Evolutionary conservation across 2,888 invertebrate species (phyloP).

Genomic region (Aethes cnicana): DNA sequence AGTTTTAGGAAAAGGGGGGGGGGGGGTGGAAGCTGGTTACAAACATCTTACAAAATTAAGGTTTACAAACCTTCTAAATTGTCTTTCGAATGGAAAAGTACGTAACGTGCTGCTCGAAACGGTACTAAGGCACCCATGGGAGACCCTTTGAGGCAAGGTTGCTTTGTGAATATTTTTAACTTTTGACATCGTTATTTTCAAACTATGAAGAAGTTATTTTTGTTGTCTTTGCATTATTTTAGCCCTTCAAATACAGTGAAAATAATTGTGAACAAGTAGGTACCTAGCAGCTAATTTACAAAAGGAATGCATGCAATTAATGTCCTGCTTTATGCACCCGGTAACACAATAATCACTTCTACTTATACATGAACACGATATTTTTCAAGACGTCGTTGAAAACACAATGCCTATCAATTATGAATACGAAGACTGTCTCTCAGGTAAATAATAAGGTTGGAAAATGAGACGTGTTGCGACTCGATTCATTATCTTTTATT

Average conservation of each 20-base stretch:
- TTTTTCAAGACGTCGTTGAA: not conserved
- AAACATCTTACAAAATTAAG: slow-evolving; percentile 20
- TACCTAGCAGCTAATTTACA: too few relatives aligned
- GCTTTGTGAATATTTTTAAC: slow-evolving; percentile 11
- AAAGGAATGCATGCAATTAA: too few relatives aligned
- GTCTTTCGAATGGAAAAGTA: slow-evolving; percentile 14
- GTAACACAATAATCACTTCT: too few relatives aligned
- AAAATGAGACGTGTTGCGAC: slow-evolving; percentile 21
- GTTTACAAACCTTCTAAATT: slow-evolving; percentile 22
- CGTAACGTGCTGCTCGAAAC: not conserved
- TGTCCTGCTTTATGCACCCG: too few relatives aligned
- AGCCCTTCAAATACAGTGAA: too few relatives aligned
- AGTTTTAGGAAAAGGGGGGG: slow-evolving; percentile 35
- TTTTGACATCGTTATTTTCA: not conserved
- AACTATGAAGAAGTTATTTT: not conserved
- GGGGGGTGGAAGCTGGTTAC: slow-evolving; percentile 33
- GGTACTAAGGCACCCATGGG: slow-evolving; percentile 10
- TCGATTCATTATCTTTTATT: slow-evolving; percentile 13
- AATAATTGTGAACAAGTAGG: too few relatives aligned
- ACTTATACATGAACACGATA: too few relatives aligned
- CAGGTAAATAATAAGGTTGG: slow-evolving; percentile 18
- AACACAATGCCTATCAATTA: not conserved
- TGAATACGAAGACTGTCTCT: too few relatives aligned
- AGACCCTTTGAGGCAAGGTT: slow-evolving; percentile 3
- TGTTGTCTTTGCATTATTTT: not conserved